Evolutionary conservation across 1,140 invertebrate species (phyloP), one percentile per base, ranked within the genome.

Genomic region (Pseudomyrmex cubaensis): DNA sequence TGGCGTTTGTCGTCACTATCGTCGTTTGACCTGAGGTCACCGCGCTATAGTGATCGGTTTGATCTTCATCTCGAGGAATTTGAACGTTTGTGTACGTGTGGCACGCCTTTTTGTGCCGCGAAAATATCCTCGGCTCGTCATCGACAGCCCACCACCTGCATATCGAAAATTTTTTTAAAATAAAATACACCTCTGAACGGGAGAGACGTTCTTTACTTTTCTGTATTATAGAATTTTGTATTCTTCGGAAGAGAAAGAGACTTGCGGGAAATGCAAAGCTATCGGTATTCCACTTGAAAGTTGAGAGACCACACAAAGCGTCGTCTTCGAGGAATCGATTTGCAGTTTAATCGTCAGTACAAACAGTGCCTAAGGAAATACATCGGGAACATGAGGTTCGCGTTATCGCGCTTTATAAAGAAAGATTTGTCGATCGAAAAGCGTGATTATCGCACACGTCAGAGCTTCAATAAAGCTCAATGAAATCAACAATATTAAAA

Each of bases 61-160:
- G 59, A 75, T 83, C 74, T 57, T 66, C 83, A 83, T 85, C 86
- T 86, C 44, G 54, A 17, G 59, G 10, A 56, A 50, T 48, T 25
- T 25, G 25, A 78, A 20, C 12, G 9, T 12, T 52, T 17, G 20
- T 20, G 25, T 70, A 52, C 25, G 52, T 69, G 57, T 54, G 85
- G 54, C 66, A 64, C 80, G 67, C 54, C 72, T 25, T 25, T 25
- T 25, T 25, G 25, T 25, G 25, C 2, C 56, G 73, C 10, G 12
- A 13, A 52, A 2, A 63, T 54, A 17, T 70, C 13, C 13, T 61
- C 17, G 8, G 22, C 22, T 22, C 17, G 8, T 44, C 44, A 46
- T n/a, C 57, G 46, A 10, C 15, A 3, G 12, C 12, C 57, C n/a
- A 22, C 84, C 22, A 4, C 1, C 9, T 52, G 59, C 66, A 56